Conservation (phyloP, 2,113 vertebrate genomes). For the Ceyx margarethae region DNA sequence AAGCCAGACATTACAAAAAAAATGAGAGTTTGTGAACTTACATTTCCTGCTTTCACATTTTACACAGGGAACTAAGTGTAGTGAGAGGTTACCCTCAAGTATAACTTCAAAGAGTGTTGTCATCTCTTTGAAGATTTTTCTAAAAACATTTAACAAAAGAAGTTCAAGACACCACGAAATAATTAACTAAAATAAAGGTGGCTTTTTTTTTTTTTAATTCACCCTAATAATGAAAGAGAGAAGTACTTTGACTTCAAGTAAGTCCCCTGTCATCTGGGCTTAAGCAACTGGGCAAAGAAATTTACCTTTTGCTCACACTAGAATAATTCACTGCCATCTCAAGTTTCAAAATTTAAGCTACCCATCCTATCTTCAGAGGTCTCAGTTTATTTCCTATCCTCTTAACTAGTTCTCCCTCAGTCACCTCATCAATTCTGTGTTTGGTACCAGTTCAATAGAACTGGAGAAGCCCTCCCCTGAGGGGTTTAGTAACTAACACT, state of each 20-base stretch:
- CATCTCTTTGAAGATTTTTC: neutral
- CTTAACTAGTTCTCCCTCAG: neutral
- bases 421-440: neutral
- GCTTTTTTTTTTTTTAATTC: neutral
- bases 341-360: neutral
- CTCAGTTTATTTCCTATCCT: neutral
- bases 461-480: neutral
- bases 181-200: neutral
- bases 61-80: too few species aligned
- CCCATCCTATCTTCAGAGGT: neutral
- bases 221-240: fast-evolving
- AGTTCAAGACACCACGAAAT: neutral
- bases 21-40: neutral
- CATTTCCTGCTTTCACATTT: neutral
- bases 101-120: neutral
- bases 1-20: neutral
- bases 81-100: neutral
- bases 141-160: neutral
- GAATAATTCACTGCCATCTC: neutral
- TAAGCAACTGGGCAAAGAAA: neutral
- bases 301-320: neutral
- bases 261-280: neutral
- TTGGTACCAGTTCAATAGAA: neutral
- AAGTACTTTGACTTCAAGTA: neutral
- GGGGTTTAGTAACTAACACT: neutral